Evolutionary conservation across 2,888 invertebrate genomes (phyloP).

Genomic region (Arrhopalites spinosus): DNA sequence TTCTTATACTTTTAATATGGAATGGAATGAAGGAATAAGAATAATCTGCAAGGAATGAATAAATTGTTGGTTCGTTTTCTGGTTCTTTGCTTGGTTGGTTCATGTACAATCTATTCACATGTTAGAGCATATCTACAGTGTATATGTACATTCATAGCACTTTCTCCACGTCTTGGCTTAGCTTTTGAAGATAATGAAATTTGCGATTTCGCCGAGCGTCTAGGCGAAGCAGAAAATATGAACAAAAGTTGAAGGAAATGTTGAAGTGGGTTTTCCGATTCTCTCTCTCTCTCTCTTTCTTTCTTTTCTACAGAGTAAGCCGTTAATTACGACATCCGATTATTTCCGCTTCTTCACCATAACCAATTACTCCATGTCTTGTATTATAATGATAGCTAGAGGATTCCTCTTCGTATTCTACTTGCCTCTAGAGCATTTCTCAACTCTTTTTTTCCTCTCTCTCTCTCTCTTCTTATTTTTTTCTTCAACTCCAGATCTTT

Average conservation of each 20-base stretch:
- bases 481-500: too few relatives aligned
- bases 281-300: neutral
- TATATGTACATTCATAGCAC: neutral
- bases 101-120: neutral
- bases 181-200: slow-evolving; percentile 5
- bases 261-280: slow-evolving; percentile 2
- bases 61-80: neutral
- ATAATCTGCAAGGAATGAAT: slow-evolving; percentile 6
- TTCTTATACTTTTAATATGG: neutral
- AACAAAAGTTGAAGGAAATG: neutral
- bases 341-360: slow-evolving; percentile 38
- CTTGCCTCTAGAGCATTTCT: slow-evolving; percentile 36
- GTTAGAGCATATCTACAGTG: too few relatives aligned
- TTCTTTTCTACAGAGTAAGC: slow-evolving; percentile 21
- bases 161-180: neutral
- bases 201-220: slow-evolving; percentile 2
- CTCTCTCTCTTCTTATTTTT: slow-evolving; percentile 26
- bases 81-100: neutral
- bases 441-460: slow-evolving; percentile 30
- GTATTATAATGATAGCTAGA: slow-evolving; percentile 12
- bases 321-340: slow-evolving; percentile 51
- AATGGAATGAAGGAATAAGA: neutral
- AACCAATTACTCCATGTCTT: slow-evolving; percentile 49
- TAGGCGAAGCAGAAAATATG: slow-evolving; percentile 4
- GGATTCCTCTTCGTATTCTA: slow-evolving; percentile 41